Conservation (phyloP, 2,888 invertebrate genomes). For the Heliconius hortense region DNA sequence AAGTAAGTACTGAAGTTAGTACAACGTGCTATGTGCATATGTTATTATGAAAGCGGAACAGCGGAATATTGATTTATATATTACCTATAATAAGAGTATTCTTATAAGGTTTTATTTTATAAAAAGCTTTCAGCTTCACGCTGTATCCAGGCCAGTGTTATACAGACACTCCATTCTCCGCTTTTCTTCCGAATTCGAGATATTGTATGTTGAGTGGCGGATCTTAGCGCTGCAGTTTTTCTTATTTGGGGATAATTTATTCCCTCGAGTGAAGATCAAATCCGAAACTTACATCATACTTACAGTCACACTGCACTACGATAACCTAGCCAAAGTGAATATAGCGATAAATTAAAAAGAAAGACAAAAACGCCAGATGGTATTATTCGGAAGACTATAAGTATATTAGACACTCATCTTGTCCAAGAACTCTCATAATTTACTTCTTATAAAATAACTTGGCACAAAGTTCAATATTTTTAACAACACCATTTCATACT, state of each 20-base stretch:
- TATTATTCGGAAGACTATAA: neutral
- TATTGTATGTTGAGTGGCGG: no score
- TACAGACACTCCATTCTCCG: no score
- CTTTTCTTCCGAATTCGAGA: no score
- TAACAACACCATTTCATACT: slow-evolving; percentile 45
- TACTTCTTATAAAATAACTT: slow-evolving; percentile 29
- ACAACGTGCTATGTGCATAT: neutral
- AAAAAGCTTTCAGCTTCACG: no score
- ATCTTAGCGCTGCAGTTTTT: no score
- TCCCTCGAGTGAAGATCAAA: neutral
- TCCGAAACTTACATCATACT: neutral
- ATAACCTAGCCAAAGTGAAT: neutral
- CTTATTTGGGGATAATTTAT: no score
- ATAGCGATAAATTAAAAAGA: neutral
- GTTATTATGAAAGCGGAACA: neutral
- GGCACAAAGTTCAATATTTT: slow-evolving; percentile 41
- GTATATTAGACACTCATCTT: slow-evolving; percentile 8
- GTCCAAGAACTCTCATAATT: slow-evolving; percentile 23
- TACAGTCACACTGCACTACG: neutral
- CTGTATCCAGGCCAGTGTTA: no score
- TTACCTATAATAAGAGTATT: no score
- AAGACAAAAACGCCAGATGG: neutral
- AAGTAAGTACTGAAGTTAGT: neutral
- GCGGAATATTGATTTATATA: neutral
- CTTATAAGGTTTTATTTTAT: no score